Conservation (phyloP, 2,888 invertebrate species). For the Zaprionus obscuricornis region DNA sequence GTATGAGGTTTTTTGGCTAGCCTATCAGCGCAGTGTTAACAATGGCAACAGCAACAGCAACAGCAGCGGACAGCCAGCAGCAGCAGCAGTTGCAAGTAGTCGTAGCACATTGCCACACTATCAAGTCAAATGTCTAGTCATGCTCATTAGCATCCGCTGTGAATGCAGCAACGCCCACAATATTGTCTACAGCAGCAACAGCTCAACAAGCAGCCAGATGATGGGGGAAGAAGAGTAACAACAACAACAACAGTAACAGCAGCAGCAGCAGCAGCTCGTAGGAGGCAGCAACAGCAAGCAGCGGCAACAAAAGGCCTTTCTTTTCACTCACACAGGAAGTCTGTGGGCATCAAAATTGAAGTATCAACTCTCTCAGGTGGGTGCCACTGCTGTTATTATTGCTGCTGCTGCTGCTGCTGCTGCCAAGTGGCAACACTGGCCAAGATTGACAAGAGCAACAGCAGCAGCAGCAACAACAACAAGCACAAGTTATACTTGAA, state of each 20-base stretch:
- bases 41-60: constrained; percentile 36
- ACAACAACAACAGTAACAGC: constrained; percentile 6
- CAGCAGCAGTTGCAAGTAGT: neutral
- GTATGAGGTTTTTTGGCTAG: constrained; percentile 24
- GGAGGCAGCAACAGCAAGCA: constrained; percentile 44
- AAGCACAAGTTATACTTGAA: neutral
- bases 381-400: constrained; percentile 32
- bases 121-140: constrained; percentile 70
- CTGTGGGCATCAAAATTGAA: constrained; percentile 58
- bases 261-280: constrained; percentile 39
- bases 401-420: no score
- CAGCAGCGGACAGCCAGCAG: constrained; percentile 20
- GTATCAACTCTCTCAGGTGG: constrained; percentile 50
- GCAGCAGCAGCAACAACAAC: constrained; percentile 6
- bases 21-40: constrained; percentile 52
- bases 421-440: constrained; percentile 45
- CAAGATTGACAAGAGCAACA: constrained; percentile 12
- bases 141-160: constrained; percentile 73
- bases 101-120: constrained; percentile 24
- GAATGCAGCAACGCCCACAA: constrained; percentile 70
- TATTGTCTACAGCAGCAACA: constrained; percentile 23
- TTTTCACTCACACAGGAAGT: constrained; percentile 71
- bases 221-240: constrained; percentile 2
- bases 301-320: constrained; percentile 64
- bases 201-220: no score